Conservation (phyloP, 2,113 vertebrate species). For the Rhinolophus ferrumequinum region DNA sequence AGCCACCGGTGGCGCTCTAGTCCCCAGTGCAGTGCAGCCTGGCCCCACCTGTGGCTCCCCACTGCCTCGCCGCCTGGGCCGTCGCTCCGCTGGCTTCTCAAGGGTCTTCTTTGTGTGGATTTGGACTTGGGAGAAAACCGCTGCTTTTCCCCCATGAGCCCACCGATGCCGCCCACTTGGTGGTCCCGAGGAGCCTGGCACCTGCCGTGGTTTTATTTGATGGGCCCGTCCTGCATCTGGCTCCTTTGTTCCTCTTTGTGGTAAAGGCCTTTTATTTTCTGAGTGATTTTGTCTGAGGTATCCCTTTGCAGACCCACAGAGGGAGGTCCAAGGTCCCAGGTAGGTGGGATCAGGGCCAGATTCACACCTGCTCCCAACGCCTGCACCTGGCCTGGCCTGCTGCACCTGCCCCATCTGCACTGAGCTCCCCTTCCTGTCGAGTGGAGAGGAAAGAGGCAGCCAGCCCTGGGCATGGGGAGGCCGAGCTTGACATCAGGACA, state of each 20-base stretch:
- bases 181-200: accelerated
- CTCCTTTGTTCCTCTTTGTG: accelerated
- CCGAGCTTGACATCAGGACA: accelerated
- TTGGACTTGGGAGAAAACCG: background rate
- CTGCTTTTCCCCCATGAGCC: accelerated
- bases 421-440: too few relatives aligned
- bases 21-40: accelerated
- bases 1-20: accelerated
- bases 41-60: too few relatives aligned
- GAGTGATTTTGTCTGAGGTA: too few relatives aligned
- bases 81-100: background rate
- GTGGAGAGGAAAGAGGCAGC: accelerated
- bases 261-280: too few relatives aligned
- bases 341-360: accelerated
- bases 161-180: accelerated
- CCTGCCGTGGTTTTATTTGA: accelerated
- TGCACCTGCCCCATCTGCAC: accelerated
- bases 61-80: accelerated
- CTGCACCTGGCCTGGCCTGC: accelerated
- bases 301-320: background rate
- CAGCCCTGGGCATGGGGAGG: accelerated
- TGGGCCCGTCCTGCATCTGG: background rate
- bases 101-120: background rate
- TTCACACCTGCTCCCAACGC: background rate
- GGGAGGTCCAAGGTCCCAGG: background rate